Evolutionary conservation across 35 echinoderm and acorn worm genomes (phyloP).

Genomic region (Lytechinus variegatus): DNA sequence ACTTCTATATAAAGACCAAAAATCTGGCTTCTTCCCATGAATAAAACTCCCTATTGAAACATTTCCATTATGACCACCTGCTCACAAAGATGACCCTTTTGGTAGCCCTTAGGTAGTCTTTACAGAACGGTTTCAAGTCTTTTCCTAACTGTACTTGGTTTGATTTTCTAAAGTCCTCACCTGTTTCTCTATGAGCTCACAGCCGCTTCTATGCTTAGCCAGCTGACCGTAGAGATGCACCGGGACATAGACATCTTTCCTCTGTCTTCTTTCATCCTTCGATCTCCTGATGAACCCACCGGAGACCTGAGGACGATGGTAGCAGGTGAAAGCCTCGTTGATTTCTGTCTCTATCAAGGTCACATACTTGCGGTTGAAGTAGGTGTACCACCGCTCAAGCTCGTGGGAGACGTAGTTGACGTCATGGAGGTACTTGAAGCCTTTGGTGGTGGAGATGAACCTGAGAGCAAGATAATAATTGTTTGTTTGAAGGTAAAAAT

Average conservation of each 20-base stretch:
- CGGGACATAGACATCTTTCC: constrained; percentile 88
- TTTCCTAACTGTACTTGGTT: not conserved
- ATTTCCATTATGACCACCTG: no score
- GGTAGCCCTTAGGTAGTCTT: no score
- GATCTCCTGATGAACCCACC: constrained; percentile 71
- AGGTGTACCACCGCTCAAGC: constrained; percentile 86
- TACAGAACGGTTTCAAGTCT: not conserved
- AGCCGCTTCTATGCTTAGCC: constrained; percentile 74
- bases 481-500: not conserved
- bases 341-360: constrained; percentile 89
- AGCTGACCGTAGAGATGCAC: constrained; percentile 91
- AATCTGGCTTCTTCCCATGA: no score
- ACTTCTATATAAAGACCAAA: no score
- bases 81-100: no score
- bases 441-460: constrained; percentile 92
- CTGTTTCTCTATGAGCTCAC: constrained; percentile 88
- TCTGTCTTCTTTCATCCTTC: constrained; percentile 62
- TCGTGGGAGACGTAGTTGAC: constrained; percentile 94
- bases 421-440: constrained; percentile 95
- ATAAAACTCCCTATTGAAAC: no score
- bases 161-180: constrained; percentile 52
- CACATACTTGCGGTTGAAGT: constrained; percentile 91
- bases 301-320: constrained; percentile 64
- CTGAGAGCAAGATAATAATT: constrained; percentile 28
- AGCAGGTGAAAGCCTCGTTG: constrained; percentile 93